Base-by-base conservation (phyloP, 2,888 invertebrate genomes). In the Panzeria rudis region DNA sequence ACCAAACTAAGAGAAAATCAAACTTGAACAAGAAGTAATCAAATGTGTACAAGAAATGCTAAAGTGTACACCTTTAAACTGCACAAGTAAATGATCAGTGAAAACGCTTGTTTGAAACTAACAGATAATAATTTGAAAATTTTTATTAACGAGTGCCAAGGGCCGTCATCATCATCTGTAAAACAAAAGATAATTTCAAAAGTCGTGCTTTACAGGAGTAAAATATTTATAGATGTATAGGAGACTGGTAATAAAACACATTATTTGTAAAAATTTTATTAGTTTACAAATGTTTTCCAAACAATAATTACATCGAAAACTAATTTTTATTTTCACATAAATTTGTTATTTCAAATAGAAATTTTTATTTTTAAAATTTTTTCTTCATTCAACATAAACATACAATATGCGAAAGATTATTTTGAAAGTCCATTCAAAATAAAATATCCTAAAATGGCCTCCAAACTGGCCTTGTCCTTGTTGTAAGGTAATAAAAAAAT, bases 221-320 rank as follows among this genome's bases (percentile, higher is more conserved):
- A 64, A 72, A 38, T 61, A 52, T 69, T 78, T 56, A n/a, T 47
- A n/a, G n/a, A n/a, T n/a, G n/a, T n/a, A 32, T 29, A 17, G 6
- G 61, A 35, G 47, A 17, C 29, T 69, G 9, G 52, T 52, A 78
- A 47, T 59, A 72, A 84, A 68, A 77, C 72, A 68, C 23, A 68
- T 56, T 66, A 76, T 84, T 75, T 56, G 8, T 38, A 32, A 38
- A 52, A 52, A 47, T 81, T 85, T 85, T 82, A 85, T 85, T 73
- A 52, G 73, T 75, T 78, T 78, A 75, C 82, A 85, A 85, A 85
- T 85, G 82, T 85, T 85, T 75, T 81, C 4, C 41, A 71, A 85
- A 59, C 77, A 78, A 82, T 85, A 69, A 80, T 80, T 38, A 35
- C 9, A 84, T 52, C 59, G 32, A 85, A 84, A 25, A 78, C 41